Conservation (phyloP, 2,888 invertebrate species). For the Linyphia triangularis region DNA sequence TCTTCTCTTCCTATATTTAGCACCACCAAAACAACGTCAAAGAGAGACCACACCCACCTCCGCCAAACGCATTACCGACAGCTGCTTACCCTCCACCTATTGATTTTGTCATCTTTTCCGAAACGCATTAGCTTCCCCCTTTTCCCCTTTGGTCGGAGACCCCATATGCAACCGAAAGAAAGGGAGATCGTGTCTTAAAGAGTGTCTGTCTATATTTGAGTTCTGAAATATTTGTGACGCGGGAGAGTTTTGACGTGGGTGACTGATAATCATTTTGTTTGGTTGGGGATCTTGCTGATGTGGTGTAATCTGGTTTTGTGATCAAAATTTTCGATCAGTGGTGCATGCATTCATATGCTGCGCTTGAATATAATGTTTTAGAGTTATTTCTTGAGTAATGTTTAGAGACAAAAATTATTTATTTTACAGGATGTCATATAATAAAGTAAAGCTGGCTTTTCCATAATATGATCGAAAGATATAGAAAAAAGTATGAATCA, state of each 20-base stretch:
- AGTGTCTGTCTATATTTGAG: background rate
- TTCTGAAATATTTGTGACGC: constrained; percentile 7
- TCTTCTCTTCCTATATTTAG: constrained; percentile 46
- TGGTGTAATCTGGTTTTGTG: too few relatives aligned
- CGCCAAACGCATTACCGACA: constrained; percentile 52
- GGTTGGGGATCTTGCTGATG: background rate
- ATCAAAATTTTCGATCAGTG: too few relatives aligned
- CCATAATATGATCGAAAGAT: too few relatives aligned
- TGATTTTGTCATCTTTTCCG: constrained; percentile 68
- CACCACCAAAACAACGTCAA: background rate
- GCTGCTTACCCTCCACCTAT: constrained; percentile 61
- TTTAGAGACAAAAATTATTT: too few relatives aligned
- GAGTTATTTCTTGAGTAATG: too few relatives aligned
- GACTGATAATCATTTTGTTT: background rate
- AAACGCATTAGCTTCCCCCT: constrained; percentile 43
- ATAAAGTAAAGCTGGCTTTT: too few relatives aligned
- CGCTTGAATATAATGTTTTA: too few relatives aligned
- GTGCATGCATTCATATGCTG: too few relatives aligned
- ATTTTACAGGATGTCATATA: too few relatives aligned
- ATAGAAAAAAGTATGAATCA: too few relatives aligned
- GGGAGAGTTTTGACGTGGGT: background rate
- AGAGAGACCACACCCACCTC: constrained; percentile 32
- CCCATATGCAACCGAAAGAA: background rate
- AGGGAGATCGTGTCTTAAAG: background rate
- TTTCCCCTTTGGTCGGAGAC: background rate